phyloP scores from a whole-genome alignment of 2,113 vertebrate genomes.

The Sylvilagus bachmani region DNA sequence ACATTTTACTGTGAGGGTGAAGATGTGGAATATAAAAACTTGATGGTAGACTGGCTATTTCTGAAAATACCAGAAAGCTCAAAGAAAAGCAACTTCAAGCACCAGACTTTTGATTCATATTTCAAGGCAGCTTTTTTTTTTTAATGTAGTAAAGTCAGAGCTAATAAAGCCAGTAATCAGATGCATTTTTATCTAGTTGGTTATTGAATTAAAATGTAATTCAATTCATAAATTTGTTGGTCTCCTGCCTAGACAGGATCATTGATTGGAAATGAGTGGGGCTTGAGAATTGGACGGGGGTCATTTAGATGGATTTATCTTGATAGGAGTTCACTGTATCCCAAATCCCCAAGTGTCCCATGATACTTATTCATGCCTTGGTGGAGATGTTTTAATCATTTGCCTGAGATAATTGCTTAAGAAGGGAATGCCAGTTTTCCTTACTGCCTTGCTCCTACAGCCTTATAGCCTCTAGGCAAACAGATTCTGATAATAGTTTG shows the following conservation, averaged over 20 bases:
- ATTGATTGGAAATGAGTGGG: not conserved
- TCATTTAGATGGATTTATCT: not conserved
- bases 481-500: not conserved
- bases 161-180: not conserved
- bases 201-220: constrained; percentile 1
- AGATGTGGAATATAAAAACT: not conserved
- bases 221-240: not conserved
- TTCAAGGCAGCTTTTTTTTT: not conserved
- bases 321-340: not conserved
- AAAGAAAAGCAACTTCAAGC: not conserved
- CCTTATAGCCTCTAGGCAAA: not conserved
- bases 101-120: not conserved
- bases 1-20: not conserved
- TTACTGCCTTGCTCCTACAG: not conserved
- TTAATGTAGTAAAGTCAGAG: not conserved
- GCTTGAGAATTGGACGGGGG: not conserved
- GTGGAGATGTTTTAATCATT: not conserved
- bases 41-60: not conserved
- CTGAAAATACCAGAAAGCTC: not conserved
- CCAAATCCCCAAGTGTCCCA: not conserved
- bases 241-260: not conserved
- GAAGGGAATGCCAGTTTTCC: not conserved
- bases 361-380: not conserved
- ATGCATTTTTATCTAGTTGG: not conserved
- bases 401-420: not conserved